Evolutionary conservation across 2,888 invertebrate genomes (phyloP).

Genomic region (Dorcus parallelipipedus): DNA sequence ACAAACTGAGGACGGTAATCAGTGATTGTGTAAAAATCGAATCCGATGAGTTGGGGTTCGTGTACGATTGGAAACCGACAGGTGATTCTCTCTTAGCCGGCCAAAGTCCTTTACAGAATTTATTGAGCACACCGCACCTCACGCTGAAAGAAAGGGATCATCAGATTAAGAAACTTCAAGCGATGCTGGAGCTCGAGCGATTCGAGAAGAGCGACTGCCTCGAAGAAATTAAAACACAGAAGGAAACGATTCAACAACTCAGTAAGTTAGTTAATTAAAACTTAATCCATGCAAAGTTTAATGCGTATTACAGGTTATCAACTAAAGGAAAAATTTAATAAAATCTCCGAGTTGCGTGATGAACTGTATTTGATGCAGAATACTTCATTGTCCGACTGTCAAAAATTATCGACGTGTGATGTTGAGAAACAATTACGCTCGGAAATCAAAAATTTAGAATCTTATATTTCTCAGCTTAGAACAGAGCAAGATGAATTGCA

Average conservation of each 20-base stretch:
- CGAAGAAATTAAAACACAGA: constrained; percentile 56
- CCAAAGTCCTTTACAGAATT: constrained; percentile 37
- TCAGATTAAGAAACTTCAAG: constrained; percentile 54
- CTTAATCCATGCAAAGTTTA: constrained; percentile 5
- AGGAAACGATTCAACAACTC: constrained; percentile 54
- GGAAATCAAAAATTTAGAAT: constrained; percentile 56
- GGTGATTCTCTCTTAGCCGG: constrained; percentile 21
- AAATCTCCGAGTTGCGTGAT: constrained; percentile 43
- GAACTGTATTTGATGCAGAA: constrained; percentile 39
- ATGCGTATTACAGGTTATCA: constrained; percentile 34
- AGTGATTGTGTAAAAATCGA: constrained; percentile 24
- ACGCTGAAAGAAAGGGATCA: constrained; percentile 38
- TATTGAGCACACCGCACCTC: constrained; percentile 37
- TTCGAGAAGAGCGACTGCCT: constrained; percentile 62
- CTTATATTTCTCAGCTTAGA: constrained; percentile 52
- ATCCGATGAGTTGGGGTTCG: constrained; percentile 1
- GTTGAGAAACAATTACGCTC: constrained; percentile 35
- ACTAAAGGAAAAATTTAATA: constrained; percentile 43
- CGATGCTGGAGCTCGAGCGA: constrained; percentile 59
- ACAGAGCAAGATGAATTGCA: constrained; percentile 53
- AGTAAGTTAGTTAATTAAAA: constrained; percentile 41
- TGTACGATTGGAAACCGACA: constrained; percentile 25
- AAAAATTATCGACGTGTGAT: constrained; percentile 27
- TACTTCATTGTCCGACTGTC: constrained; percentile 38
- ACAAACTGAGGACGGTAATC: constrained; percentile 33